Percentiles rank a stretch among this genome's conserved stretches.
Conservation (phyloP, 2,888 invertebrate species). For the Aplocera efformata region DNA sequence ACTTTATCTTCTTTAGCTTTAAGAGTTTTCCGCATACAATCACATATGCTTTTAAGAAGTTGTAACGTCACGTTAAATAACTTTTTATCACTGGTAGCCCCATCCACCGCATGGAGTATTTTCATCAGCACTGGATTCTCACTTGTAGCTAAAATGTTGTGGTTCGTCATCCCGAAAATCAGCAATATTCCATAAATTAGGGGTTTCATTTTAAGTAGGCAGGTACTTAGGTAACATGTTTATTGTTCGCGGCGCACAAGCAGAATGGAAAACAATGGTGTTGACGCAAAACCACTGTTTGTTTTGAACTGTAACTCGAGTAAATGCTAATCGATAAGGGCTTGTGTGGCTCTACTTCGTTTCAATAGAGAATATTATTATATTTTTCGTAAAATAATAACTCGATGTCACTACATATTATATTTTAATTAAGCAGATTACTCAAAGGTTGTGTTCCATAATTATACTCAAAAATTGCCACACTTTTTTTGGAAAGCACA, state of each 20-base stretch:
- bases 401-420: no score
- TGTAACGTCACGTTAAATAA: constrained; percentile 55
- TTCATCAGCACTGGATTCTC: constrained; percentile 49
- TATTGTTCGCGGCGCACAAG: constrained; percentile 28
- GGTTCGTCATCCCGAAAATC: constrained; percentile 12
- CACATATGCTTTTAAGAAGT: constrained; percentile 59
- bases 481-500: no score
- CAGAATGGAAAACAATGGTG: constrained; percentile 49
- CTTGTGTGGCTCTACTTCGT: constrained; percentile 5
- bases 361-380: constrained; percentile 2
- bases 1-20: constrained; percentile 37
- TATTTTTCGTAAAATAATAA: neutral
- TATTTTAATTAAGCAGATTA: no score
- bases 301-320: constrained; percentile 44
- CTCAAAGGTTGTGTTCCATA: no score
- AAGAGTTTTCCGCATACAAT: constrained; percentile 56
- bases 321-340: constrained; percentile 23
- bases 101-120: constrained; percentile 54
- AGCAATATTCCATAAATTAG: constrained; percentile 16
- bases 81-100: constrained; percentile 51
- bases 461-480: no score
- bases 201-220: constrained; percentile 48
- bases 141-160: constrained; percentile 25
- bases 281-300: constrained; percentile 37
- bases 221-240: constrained; percentile 51